Conservation (phyloP, 2,113 vertebrate species). For the Campylomormyrus numenius region DNA sequence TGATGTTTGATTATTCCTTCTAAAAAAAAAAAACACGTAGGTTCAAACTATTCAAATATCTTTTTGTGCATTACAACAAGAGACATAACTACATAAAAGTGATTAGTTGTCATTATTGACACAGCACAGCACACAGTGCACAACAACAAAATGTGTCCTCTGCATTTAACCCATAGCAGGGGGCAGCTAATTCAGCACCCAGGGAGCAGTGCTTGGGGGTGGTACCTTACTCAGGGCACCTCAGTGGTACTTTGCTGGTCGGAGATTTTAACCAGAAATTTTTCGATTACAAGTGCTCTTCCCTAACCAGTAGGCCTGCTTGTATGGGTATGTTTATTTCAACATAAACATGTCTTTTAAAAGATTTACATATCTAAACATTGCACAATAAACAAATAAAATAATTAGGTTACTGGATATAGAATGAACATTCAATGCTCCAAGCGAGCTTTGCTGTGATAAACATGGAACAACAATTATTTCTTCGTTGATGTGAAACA, state of each 20-base stretch:
- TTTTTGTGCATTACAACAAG: background rate
- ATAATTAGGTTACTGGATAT: background rate
- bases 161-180: too few relatives aligned
- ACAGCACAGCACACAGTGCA: too few relatives aligned
- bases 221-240: too few relatives aligned
- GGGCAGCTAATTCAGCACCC: too few relatives aligned
- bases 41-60: background rate
- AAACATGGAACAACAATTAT: background rate
- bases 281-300: too few relatives aligned
- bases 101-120: too few relatives aligned
- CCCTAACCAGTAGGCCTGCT: background rate
- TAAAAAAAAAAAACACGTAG: background rate
- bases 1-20: background rate
- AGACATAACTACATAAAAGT: background rate
- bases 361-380: background rate
- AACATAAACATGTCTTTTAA: background rate
- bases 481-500: background rate
- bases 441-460: background rate
- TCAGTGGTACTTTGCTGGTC: too few relatives aligned
- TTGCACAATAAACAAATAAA: background rate
- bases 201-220: too few relatives aligned
- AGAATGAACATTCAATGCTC: background rate
- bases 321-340: background rate
- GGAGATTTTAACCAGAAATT: too few relatives aligned
- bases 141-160: too few relatives aligned